Percentiles rank a stretch among this genome's conserved stretches.
Evolutionary conservation across 2,888 invertebrate species (phyloP).

Genomic region (Linyphia triangularis): DNA sequence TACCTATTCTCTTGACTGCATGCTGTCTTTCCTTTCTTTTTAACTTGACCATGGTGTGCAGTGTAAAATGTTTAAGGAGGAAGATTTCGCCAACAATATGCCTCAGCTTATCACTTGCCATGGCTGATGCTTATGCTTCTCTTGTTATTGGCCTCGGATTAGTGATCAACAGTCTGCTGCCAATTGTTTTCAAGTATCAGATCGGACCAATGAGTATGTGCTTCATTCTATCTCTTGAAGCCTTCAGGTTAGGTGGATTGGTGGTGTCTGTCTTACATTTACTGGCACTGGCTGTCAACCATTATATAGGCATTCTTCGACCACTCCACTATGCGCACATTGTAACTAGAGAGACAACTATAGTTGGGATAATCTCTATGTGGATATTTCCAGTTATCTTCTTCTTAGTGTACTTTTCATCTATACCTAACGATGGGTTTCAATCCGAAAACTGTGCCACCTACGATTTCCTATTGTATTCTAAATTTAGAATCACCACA

Average conservation of each 20-base stretch:
- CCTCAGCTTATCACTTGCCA: slow-evolving; percentile 80
- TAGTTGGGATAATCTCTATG: slow-evolving; percentile 81
- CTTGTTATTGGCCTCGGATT: slow-evolving; percentile 82
- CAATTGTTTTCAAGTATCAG: slow-evolving; percentile 78
- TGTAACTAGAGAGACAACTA: slow-evolving; percentile 82
- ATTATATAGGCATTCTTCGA: slow-evolving; percentile 84
- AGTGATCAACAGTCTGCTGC: slow-evolving; percentile 82
- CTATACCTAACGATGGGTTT: slow-evolving; percentile 81
- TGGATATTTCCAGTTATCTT: slow-evolving; percentile 83
- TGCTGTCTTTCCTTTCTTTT: slow-evolving; percentile 82
- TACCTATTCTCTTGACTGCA: slow-evolving; percentile 80
- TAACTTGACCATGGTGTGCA: slow-evolving; percentile 82
- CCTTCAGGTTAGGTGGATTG: slow-evolving; percentile 83
- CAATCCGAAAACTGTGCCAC: slow-evolving; percentile 74
- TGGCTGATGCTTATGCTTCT: slow-evolving; percentile 83
- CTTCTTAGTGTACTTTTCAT: slow-evolving; percentile 82
- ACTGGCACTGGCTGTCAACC: slow-evolving; percentile 84
- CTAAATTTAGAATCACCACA: slow-evolving; percentile 82
- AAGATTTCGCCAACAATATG: slow-evolving; percentile 79
- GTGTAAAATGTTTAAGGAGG: slow-evolving; percentile 83
- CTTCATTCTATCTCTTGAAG: slow-evolving; percentile 79
- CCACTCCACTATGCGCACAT: slow-evolving; percentile 84
- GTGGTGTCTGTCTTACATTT: slow-evolving; percentile 84
- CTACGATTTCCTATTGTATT: slow-evolving; percentile 79
- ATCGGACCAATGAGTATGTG: slow-evolving; percentile 80